These are phyloP conservation scores for Hydrochoerus hydrochaeris DNA, from an alignment of 2,113 vertebrate genomes.

Conservation along the genomic window DNA sequence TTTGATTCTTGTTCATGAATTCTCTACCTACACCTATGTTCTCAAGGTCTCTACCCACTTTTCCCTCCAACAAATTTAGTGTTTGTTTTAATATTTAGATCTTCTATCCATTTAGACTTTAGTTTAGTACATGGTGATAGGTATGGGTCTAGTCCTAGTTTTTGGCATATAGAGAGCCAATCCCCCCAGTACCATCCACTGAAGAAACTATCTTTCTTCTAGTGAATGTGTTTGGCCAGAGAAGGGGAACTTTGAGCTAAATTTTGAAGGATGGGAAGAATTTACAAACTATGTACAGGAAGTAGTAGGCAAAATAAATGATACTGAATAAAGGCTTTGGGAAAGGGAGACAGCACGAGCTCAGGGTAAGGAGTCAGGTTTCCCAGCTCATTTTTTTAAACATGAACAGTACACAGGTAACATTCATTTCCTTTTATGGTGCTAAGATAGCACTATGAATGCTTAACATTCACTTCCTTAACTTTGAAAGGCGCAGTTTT, in stretches of 20 bases:
- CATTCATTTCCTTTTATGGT: neutral
- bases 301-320: neutral
- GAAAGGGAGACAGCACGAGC: neutral
- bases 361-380: neutral
- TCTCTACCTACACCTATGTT: too few species aligned
- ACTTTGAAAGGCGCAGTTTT: neutral
- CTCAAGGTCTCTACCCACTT: too few species aligned
- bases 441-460: neutral
- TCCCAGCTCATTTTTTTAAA: neutral
- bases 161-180: too few species aligned
- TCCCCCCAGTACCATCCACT: too few species aligned
- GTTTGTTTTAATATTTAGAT: too few species aligned
- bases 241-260: neutral
- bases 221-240: too few species aligned
- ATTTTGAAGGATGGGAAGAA: constrained; percentile 26
- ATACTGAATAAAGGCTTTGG: neutral
- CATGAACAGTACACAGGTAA: neutral
- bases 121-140: too few species aligned
- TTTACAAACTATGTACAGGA: neutral
- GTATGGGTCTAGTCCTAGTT: too few species aligned
- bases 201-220: too few species aligned
- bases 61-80: too few species aligned
- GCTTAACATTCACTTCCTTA: neutral
- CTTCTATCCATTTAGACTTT: too few species aligned
- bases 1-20: too few species aligned